Base-by-base conservation (phyloP, 1,140 invertebrate species). In the Nasonia giraulti region DNA sequence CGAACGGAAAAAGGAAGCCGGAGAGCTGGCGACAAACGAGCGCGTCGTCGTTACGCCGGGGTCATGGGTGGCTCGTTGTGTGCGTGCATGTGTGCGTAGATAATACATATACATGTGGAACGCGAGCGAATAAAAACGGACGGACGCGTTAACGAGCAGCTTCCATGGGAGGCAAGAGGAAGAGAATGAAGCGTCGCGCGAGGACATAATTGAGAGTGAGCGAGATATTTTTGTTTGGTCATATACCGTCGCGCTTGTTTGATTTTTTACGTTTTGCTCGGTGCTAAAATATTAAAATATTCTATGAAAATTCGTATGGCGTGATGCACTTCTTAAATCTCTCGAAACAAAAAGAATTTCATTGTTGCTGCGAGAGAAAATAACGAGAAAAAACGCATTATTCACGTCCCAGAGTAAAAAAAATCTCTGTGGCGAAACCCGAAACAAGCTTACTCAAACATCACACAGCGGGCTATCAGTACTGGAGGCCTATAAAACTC, bases 11-110 rank as follows among this genome's bases (percentile, higher is more conserved):
- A 50, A 77, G n/a, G 20, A 55, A 55, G 44, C 4, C 14, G n/a
- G n/a, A 44, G 33, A 76, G 33, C 40, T 44, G 40, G 55, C 77
- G 77, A 77, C 50, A 31, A 55, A 78, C 76, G 76, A 55, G 76
- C 12, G 47, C 33, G 20, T 20, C 17, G 31, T 33, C 55, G 55
- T 62, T 62, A 62, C 55, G 17, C 17, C 55, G 20, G 20, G 55
- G 55, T 62, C 55, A 6, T n/a, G 20, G 17, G 4, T 20, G 20
- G 17, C 20, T n/a, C 55, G 47, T 62, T 17, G 55, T 62, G 40
- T 17, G 55, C 4, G 7, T 62, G 17, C 14, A 14, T 50, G 17
- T 62, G 17, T n/a, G 17, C 1, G 55, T 62, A n/a, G 20, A n/a
- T 62, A 27, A n/a, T 62, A n/a, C 17, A n/a, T n/a, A 8, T 17